Percentiles rank a stretch among this genome's conserved stretches.
Conservation (phyloP, 2,888 invertebrate genomes). For the Lomographa bimaculata region DNA sequence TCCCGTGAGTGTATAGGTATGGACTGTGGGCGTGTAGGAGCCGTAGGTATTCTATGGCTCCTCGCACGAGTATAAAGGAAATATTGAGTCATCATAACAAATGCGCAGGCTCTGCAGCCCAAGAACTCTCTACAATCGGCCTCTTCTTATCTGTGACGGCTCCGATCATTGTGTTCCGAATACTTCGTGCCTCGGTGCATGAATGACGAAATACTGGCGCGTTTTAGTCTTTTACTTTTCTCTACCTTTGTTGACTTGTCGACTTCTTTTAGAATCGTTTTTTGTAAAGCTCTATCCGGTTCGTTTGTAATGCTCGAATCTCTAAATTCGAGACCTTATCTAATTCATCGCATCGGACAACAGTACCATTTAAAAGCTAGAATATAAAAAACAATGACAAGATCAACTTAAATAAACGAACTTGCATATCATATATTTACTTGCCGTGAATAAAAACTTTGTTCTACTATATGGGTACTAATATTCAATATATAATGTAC, state of each 20-base stretch:
- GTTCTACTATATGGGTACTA: slow-evolving; percentile 3
- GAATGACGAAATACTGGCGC: slow-evolving; percentile 69
- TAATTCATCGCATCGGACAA: slow-evolving; percentile 61
- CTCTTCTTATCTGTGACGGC: slow-evolving; percentile 77
- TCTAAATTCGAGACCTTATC: slow-evolving; percentile 75
- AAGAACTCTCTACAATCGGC: slow-evolving; percentile 71
- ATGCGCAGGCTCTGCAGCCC: slow-evolving; percentile 68
- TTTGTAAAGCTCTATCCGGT: slow-evolving; percentile 67
- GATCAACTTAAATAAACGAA: slow-evolving; percentile 38
- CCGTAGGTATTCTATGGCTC: slow-evolving; percentile 49
- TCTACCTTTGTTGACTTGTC: slow-evolving; percentile 75
- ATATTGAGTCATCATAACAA: slow-evolving; percentile 82
- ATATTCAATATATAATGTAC: slow-evolving; percentile 38
- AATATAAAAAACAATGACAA: slow-evolving; percentile 46
- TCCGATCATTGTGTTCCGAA: slow-evolving; percentile 73
- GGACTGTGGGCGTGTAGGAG: slow-evolving; percentile 45
- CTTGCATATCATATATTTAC: slow-evolving; percentile 34
- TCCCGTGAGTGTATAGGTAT: too few species aligned
- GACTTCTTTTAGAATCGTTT: slow-evolving; percentile 69
- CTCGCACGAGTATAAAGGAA: slow-evolving; percentile 69
- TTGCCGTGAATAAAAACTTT: slow-evolving; percentile 24
- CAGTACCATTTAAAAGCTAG: slow-evolving; percentile 44
- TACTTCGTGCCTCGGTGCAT: slow-evolving; percentile 66
- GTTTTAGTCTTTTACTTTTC: slow-evolving; percentile 73
- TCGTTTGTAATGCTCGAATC: slow-evolving; percentile 64